Conservation (phyloP, 2,888 invertebrate species). For the Alitta virens region DNA sequence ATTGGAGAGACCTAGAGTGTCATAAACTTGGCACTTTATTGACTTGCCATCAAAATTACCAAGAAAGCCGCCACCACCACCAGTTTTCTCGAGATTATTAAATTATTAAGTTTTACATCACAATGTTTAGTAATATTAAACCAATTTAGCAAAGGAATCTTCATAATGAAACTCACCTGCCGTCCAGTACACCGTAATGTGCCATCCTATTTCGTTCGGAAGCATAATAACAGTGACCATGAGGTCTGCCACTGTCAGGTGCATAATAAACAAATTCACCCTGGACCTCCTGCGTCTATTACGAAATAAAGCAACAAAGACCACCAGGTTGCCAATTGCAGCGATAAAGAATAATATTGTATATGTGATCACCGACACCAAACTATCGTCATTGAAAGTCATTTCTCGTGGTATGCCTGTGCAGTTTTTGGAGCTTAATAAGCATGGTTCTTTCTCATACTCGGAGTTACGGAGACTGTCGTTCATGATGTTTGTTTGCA, state of each 20-base stretch:
- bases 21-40: no score
- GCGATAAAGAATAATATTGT: slow-evolving; percentile 67
- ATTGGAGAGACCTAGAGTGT: no score
- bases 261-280: slow-evolving; percentile 1
- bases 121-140: no score
- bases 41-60: no score
- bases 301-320: slow-evolving; percentile 67
- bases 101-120: no score
- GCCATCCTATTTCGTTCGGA: slow-evolving; percentile 1
- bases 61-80: no score
- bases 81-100: no score
- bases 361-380: slow-evolving; percentile 79
- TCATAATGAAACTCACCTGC: neutral
- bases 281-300: neutral
- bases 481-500: no score
- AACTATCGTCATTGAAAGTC: slow-evolving; percentile 81
- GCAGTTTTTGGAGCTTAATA: no score
- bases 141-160: no score
- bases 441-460: no score
- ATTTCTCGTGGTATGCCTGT: slow-evolving; percentile 64
- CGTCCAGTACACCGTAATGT: neutral
- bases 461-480: no score
- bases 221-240: slow-evolving; percentile 1
- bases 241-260: neutral
- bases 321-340: slow-evolving; percentile 79